Evolutionary conservation across 2,888 invertebrate genomes (phyloP).

Genomic region (Lottia gigantea): DNA sequence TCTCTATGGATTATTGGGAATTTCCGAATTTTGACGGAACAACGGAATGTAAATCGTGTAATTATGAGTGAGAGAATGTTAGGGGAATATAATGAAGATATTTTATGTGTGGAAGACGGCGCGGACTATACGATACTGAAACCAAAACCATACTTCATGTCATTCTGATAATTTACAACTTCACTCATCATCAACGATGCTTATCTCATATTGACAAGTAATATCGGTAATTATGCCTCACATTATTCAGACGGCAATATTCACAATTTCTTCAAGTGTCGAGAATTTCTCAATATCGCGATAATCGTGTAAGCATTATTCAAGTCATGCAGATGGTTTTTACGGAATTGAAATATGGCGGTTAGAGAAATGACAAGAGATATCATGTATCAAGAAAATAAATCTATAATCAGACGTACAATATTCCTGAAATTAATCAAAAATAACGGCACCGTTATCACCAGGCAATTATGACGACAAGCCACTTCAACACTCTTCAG

Average conservation of each 20-base stretch:
- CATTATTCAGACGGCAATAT: not conserved
- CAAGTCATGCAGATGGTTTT: not conserved
- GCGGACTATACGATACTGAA: not conserved
- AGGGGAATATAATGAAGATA: conserved; percentile 1
- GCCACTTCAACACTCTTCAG: too few species aligned
- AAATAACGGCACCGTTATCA: too few species aligned
- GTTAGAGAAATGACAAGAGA: not conserved
- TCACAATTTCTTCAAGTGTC: not conserved
- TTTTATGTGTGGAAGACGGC: not conserved
- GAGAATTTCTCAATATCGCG: not conserved
- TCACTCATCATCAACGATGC: not conserved
- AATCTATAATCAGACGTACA: too few species aligned
- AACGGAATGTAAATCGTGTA: not conserved
- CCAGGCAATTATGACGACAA: too few species aligned
- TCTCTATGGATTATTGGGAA: not conserved
- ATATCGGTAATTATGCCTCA: not conserved
- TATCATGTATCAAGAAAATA: not conserved
- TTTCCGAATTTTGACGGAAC: not conserved
- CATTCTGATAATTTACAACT: not conserved
- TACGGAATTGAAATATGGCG: not conserved
- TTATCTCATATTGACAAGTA: not conserved
- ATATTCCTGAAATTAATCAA: too few species aligned
- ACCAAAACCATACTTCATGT: not conserved
- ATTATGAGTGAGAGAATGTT: not conserved
- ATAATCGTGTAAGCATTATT: not conserved